Evolutionary conservation across 2,797 vertebrate genomes (phyloP).

Genomic region (Gymnoscopelus microlampas): DNA sequence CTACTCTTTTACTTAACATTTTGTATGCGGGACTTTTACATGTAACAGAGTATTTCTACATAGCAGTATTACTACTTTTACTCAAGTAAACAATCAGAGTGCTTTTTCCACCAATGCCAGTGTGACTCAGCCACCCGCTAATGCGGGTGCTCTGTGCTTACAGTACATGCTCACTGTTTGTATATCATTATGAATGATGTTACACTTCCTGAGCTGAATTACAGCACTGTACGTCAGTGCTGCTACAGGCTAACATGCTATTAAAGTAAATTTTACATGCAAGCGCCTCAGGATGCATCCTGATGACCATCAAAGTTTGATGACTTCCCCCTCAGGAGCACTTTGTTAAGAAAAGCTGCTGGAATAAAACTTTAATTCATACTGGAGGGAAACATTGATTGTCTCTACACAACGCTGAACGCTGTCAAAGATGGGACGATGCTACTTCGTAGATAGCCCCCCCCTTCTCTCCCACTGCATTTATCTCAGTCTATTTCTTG

Average conservation of each 20-base stretch:
- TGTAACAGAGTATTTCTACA: no score
- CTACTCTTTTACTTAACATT: no score
- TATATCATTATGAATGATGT: background rate
- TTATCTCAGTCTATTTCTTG: slow-evolving; percentile 8
- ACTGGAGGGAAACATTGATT: slow-evolving; percentile 25
- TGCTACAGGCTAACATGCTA: background rate
- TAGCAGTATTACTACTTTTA: no score
- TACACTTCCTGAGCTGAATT: slow-evolving; percentile 1
- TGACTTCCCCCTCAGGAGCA: slow-evolving; percentile 28
- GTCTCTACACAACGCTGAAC: slow-evolving; percentile 29
- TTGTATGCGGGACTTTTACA: no score
- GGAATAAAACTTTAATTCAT: slow-evolving; percentile 46
- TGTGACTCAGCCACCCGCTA: no score
- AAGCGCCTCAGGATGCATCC: slow-evolving; percentile 15
- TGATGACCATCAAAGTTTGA: slow-evolving; percentile 47
- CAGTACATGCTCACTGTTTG: no score
- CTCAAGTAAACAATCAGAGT: no score
- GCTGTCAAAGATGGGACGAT: slow-evolving; percentile 20
- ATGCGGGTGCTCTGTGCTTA: no score
- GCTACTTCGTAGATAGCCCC: slow-evolving; percentile 15
- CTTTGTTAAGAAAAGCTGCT: slow-evolving; percentile 38
- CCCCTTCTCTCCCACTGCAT: slow-evolving; percentile 11
- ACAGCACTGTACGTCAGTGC: background rate
- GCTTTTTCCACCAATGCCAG: no score
- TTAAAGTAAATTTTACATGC: background rate